phyloP scores from a whole-genome alignment of 2,113 vertebrate genomes.

The Anolis sagrei region DNA sequence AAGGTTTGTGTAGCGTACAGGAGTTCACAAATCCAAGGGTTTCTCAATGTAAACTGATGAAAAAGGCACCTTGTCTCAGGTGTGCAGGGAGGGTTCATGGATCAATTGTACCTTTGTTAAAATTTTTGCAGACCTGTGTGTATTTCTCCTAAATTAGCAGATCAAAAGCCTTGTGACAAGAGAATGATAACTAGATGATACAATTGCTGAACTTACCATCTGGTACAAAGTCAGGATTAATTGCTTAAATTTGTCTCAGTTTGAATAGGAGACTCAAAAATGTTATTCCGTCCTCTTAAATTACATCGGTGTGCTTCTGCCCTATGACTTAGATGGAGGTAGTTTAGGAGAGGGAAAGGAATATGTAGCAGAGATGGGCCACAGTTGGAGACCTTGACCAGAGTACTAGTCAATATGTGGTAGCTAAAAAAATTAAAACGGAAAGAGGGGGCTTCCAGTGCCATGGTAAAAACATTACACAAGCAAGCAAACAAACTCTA shows the following conservation, averaged over 20 bases:
- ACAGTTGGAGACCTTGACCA: neutral
- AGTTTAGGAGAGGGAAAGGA: too few relatives aligned
- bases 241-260: neutral
- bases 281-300: neutral
- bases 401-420: neutral
- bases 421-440: neutral
- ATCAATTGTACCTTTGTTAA: neutral
- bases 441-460: neutral
- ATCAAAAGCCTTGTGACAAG: neutral
- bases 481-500: neutral
- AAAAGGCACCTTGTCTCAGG: neutral
- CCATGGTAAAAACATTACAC: neutral
- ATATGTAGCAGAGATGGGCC: neutral
- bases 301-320: neutral
- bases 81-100: neutral
- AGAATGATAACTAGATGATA: neutral
- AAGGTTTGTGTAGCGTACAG: neutral
- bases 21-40: neutral
- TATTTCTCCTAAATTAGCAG: neutral
- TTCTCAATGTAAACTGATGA: constrained; percentile 2
- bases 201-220: neutral
- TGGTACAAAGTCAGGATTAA: neutral
- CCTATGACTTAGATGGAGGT: neutral
- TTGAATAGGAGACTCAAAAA: neutral
- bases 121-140: neutral